Evolutionary conservation across 2,888 invertebrate genomes (phyloP), one percentile per base, ranked within the genome.

Genomic region (Pseudococcus viburni): DNA sequence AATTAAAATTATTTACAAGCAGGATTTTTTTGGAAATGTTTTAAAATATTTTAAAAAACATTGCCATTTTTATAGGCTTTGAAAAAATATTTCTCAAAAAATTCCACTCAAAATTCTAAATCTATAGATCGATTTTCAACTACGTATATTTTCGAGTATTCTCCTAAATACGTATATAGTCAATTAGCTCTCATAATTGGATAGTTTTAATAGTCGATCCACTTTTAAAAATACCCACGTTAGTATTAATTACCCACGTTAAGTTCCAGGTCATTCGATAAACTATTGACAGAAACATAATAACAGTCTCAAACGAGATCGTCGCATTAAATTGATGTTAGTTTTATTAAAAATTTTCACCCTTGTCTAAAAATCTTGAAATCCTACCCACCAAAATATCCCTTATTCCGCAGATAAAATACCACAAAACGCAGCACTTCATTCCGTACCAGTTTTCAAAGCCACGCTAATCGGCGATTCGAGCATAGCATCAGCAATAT

Each of bases 401-500:
- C 22, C 64, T 64, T 22, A 64, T 64, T 22, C 11, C 22, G 64
- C 64, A 64, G 64, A 64, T 12, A 64, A 22, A 64, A 64, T 64
- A 64, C 11, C 64, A 19, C 22, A 22, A 64, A 64, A 64, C 64
- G 64, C 12, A 22, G 59, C 17, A 7, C 33, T 39, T 73, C 26
- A 68, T 68, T 46, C 17, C 88, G n/a, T 80, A 88, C 88, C 88
- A 39, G 77, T 55, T 88, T 83, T 88, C 8, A 88, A 33, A 17
- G 46, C 93, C 93, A 9, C 22, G 46, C n/a, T 59, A 8, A 59
- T 39, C n/a, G 95, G 94, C 26, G 95, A 94, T 91, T 98, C 98
- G 90, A 96, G 94, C 98, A 98, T 98, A 88, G 98, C 98, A 91
- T 98, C 98, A 0, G 98, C 98, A 88, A 98, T 93, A 92, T 97